Evolutionary conservation across 2,888 invertebrate genomes (phyloP).

Genomic region (Troilus luridus): DNA sequence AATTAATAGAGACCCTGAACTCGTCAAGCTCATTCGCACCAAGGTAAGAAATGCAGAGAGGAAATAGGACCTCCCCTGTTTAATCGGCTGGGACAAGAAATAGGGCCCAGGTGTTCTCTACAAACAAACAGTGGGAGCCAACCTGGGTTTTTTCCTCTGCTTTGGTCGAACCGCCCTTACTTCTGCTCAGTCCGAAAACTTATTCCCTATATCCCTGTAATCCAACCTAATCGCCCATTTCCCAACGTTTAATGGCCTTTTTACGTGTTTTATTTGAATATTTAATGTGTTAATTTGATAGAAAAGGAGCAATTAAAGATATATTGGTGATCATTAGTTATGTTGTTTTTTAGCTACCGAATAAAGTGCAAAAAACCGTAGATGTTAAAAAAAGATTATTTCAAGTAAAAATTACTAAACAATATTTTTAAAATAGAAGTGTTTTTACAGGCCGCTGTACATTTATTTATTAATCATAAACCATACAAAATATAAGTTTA

Average conservation of each 20-base stretch:
- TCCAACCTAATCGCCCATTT: not conserved
- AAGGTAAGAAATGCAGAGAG: not conserved
- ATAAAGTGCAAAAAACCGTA: not conserved
- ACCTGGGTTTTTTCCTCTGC: not conserved
- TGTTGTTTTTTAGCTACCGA: not conserved
- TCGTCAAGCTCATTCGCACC: not conserved
- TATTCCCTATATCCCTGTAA: conserved; percentile 12
- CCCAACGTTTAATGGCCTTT: not conserved
- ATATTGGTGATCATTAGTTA: not conserved
- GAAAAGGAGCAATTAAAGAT: not conserved
- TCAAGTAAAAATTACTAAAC: too few species aligned
- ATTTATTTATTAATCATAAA: too few species aligned
- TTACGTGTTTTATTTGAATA: not conserved
- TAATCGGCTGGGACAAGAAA: not conserved
- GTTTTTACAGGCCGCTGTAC: too few species aligned
- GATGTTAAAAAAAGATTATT: too few species aligned
- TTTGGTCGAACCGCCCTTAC: not conserved
- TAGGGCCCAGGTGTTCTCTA: not conserved
- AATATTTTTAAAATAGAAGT: too few species aligned
- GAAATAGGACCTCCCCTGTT: not conserved
- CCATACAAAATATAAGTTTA: too few species aligned
- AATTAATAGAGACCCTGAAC: not conserved
- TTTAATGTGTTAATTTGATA: not conserved
- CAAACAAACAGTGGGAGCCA: not conserved
- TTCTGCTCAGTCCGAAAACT: not conserved